These are phyloP conservation scores for Enteromius treurensis DNA, from an alignment of 2,797 vertebrate genomes.

Conservation along the genomic window DNA sequence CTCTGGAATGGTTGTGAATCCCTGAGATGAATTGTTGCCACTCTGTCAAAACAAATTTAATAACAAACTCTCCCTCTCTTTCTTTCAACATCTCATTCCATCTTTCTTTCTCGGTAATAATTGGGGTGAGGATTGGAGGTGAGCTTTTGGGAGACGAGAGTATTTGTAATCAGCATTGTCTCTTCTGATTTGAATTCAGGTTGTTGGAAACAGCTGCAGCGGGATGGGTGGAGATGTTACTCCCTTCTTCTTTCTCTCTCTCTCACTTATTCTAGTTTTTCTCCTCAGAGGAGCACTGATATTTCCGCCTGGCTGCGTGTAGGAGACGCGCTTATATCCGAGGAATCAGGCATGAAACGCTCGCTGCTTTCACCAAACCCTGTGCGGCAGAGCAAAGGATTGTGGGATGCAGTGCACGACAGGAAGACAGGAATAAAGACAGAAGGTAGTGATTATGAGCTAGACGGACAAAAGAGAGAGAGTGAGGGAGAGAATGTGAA, in stretches of 20 bases:
- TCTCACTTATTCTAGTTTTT: conserved; percentile 23
- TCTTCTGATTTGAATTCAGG: conserved; percentile 52
- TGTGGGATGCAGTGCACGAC: conserved; percentile 31
- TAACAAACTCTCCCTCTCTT: conserved; percentile 42
- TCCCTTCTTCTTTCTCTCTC: conserved; percentile 29
- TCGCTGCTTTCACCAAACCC: conserved; percentile 39
- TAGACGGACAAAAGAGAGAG: conserved; percentile 6
- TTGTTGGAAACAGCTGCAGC: conserved; percentile 40
- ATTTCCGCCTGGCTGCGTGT: conserved; percentile 48
- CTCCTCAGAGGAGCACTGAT: conserved; percentile 39
- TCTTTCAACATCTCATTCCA: conserved; percentile 39
- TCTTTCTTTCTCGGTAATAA: conserved; percentile 25
- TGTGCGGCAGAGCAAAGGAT: conserved; percentile 45
- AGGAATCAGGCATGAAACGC: conserved; percentile 47
- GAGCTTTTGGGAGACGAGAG: conserved; percentile 52
- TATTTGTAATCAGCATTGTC: conserved; percentile 57
- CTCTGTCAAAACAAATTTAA: conserved; percentile 46
- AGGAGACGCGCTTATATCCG: conserved; percentile 40
- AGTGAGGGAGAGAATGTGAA: conserved; percentile 24
- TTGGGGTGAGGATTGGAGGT: conserved; percentile 42
- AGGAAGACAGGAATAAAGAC: conserved; percentile 46
- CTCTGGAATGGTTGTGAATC: conserved; percentile 14
- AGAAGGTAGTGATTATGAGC: conserved; percentile 38
- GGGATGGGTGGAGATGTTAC: conserved; percentile 38
- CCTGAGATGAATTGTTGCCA: conserved; percentile 12